Base-by-base conservation (phyloP, 2,797 vertebrate genomes). In the Platalea minor region DNA sequence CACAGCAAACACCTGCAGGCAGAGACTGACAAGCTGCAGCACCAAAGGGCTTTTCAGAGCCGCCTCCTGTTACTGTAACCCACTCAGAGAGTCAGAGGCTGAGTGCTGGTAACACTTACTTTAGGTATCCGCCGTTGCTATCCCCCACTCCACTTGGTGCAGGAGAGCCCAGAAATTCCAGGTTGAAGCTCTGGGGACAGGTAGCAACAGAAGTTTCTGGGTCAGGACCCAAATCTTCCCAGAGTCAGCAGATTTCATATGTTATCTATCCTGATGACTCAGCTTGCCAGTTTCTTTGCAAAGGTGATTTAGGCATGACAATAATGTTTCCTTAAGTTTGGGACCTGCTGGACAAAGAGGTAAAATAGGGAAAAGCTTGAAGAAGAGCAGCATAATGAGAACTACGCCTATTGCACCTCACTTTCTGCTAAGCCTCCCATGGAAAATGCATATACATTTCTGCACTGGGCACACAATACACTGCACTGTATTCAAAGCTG, bases 231-330 rank as follows among this genome's bases (percentile, higher is more conserved):
- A 95, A 95, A 90, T 88, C 94, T 97, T 95, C 85, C 68, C 84
- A 84, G 93, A 97, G 91, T 89, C 95, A 96, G 88, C 94, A 97
- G 90, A 91, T 95, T 94, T 89, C 69, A 5, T 97, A 74, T 91
- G 93, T 81, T 96, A 88, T 74, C 63, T 90, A 70, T 91, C 81
- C 51, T 80, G 61, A 91, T 92, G 74, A 85, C 54, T 88, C 84
- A 94, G 73, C 91, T 91, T 97, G 76, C 74, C 95, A 89, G 72
- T 45, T 97, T 73, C 70, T 96, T 95, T 95, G 79, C 79, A 75
- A 97, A 94, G 77, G 67, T 57, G 96, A 94, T 97, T 96, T 84
- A 95, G 11, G 19, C 43, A 88, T 41, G 64, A 92, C 67, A 88
- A 45, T 63, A 2, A 39, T 60, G 54, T 96, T 90, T 86, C 86